phyloP scores from a whole-genome alignment of 2,797 vertebrate species.

The Acipenser oxyrinchus region DNA sequence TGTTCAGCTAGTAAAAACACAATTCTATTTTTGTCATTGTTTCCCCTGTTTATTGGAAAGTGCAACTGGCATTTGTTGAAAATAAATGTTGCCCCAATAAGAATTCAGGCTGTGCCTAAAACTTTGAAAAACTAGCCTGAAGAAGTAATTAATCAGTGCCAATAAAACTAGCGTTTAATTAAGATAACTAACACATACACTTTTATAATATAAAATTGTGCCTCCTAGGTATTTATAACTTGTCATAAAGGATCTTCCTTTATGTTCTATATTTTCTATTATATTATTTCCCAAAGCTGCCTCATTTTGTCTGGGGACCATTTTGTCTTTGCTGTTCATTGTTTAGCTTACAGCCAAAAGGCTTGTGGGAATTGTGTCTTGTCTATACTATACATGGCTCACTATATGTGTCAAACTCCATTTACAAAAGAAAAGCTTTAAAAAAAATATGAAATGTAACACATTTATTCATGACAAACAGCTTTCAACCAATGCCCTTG shows the following conservation, averaged over 20 bases:
- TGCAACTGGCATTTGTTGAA: conserved; percentile 14
- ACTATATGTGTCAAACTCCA: background rate
- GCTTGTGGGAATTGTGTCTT: conserved; percentile 11
- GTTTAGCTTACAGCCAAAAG: conserved; percentile 9
- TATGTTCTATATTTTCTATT: conserved; percentile 30
- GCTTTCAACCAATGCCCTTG: too few relatives aligned
- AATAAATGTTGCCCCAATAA: conserved; percentile 10
- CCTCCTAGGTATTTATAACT: conserved; percentile 13
- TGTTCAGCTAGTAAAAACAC: background rate
- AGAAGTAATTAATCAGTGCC: conserved; percentile 41
- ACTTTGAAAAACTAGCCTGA: conserved; percentile 18
- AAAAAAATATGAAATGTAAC: too few relatives aligned
- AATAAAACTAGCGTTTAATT: conserved; percentile 58
- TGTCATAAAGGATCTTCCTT: conserved; percentile 46
- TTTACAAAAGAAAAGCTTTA: background rate
- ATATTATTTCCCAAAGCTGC: conserved; percentile 37
- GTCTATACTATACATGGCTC: background rate
- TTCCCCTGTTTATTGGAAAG: conserved; percentile 11
- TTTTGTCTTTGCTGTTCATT: conserved; percentile 11
- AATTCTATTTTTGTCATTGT: background rate
- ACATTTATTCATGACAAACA: too few relatives aligned
- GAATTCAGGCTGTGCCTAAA: conserved; percentile 24
- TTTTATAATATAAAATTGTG: conserved; percentile 31
- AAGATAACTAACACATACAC: conserved; percentile 50
- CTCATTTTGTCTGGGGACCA: conserved; percentile 17